These are phyloP conservation scores for Stratiomys singularior DNA, from an alignment of 2,888 invertebrate genomes.

Conservation along the genomic window DNA sequence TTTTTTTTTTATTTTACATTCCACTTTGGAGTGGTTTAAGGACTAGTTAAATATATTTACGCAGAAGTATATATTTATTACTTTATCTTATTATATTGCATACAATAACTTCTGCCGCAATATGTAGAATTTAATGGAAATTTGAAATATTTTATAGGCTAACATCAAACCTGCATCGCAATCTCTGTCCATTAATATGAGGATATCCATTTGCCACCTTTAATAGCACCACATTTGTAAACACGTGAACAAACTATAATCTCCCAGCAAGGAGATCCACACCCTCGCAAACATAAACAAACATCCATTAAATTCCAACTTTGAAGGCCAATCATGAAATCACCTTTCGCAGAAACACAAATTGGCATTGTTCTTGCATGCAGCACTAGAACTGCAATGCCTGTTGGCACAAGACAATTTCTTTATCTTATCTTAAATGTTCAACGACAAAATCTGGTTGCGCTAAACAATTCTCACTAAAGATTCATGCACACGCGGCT, in stretches of 20 bases:
- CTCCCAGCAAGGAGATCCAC: not conserved
- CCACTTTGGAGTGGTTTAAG: no score
- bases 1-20: no score
- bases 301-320: not conserved
- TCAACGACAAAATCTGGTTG: not conserved
- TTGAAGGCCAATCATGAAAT: not conserved
- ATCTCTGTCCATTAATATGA: no score
- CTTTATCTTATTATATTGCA: no score
- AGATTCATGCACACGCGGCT: not conserved
- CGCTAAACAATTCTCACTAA: not conserved
- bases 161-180: no score
- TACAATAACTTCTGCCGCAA: no score
- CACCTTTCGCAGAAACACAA: not conserved
- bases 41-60: no score
- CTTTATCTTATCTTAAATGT: conserved; percentile 2
- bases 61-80: no score
- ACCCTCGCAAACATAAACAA: not conserved
- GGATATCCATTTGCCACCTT: no score
- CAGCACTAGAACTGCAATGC: not conserved
- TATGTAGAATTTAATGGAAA: no score
- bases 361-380: not conserved
- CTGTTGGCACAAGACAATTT: not conserved
- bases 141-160: no score
- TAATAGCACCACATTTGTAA: no score
- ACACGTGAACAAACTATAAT: not conserved